Percentiles rank a stretch among this genome's conserved stretches.
These are phyloP conservation scores for Holacanthella duospinosa DNA, from an alignment of 2,888 invertebrate genomes.

Conservation along the genomic window DNA sequence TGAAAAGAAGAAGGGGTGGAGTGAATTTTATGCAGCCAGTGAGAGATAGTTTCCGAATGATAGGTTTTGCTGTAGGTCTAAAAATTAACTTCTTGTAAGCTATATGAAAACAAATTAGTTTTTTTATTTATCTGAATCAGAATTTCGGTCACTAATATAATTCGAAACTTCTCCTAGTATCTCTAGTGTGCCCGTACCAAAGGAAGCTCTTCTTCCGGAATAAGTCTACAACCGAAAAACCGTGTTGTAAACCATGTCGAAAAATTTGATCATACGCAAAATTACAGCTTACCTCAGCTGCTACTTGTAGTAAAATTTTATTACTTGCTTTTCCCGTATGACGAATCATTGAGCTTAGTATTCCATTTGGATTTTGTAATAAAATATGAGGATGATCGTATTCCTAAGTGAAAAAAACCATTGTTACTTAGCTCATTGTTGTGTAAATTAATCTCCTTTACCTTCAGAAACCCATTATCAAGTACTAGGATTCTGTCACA, in stretches of 20 bases:
- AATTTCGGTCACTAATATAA: no score
- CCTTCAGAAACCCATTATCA: conserved; percentile 45
- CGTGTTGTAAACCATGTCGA: background rate
- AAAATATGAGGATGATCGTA: conserved; percentile 64
- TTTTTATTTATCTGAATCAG: no score
- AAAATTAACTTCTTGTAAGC: no score
- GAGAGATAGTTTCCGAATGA: no score
- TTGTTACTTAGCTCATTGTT: background rate
- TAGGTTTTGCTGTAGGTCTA: no score
- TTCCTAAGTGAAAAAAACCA: conserved; percentile 45
- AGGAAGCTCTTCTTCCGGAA: background rate
- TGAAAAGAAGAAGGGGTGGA: no score
- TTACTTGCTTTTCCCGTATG: conserved; percentile 53
- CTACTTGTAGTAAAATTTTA: conserved; percentile 18
- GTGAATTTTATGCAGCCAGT: no score
- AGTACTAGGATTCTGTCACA: conserved; percentile 25
- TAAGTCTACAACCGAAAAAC: no score
- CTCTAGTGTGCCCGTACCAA: background rate
- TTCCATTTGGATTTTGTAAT: conserved; percentile 50
- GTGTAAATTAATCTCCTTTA: conserved; percentile 44
- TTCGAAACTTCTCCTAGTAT: background rate
- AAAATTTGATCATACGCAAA: background rate
- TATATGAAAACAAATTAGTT: no score
- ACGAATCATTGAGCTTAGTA: conserved; percentile 57
- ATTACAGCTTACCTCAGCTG: conserved; percentile 10